phyloP scores from a whole-genome alignment of 2,888 invertebrate genomes.

The Notodonta dromedarius region DNA sequence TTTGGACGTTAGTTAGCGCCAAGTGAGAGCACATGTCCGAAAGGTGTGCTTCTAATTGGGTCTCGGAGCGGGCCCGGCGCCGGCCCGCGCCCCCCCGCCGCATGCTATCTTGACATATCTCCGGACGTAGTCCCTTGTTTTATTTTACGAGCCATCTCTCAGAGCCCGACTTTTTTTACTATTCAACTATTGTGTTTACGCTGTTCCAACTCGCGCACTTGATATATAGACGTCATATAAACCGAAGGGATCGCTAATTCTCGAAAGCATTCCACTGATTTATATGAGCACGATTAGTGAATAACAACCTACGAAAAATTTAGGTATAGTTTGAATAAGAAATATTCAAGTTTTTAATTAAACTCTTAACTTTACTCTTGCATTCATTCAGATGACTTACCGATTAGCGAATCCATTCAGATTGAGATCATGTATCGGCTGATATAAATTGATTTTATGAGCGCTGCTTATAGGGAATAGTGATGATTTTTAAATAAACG shows the following conservation, averaged over 20 bases:
- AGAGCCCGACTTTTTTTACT: slow-evolving; percentile 65
- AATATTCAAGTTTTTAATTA: slow-evolving; percentile 9
- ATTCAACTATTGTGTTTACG: slow-evolving; percentile 71
- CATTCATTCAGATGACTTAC: slow-evolving; percentile 15
- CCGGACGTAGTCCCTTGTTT: slow-evolving; percentile 81
- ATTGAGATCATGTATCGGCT: slow-evolving; percentile 7
- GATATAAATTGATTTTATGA: slow-evolving; percentile 11
- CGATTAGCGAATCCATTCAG: slow-evolving; percentile 11
- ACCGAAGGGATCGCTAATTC: slow-evolving; percentile 61
- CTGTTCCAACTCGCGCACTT: slow-evolving; percentile 66
- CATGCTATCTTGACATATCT: slow-evolving; percentile 83
- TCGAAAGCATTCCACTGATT: slow-evolving; percentile 44
- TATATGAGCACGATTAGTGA: slow-evolving; percentile 38
- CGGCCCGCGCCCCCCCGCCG: slow-evolving; percentile 70
- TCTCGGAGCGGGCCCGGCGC: slow-evolving; percentile 69
- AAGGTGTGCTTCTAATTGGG: slow-evolving; percentile 84
- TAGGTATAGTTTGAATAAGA: slow-evolving; percentile 14
- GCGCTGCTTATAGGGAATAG: slow-evolving; percentile 2
- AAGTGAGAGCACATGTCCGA: slow-evolving; percentile 80
- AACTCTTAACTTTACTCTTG: slow-evolving; percentile 12
- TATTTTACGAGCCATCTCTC: slow-evolving; percentile 82
- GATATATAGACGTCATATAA: slow-evolving; percentile 73
- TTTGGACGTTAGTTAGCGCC: slow-evolving; percentile 74
- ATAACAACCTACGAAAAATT: slow-evolving; percentile 32
- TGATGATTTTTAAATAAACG: slow-evolving; percentile 14